These are phyloP conservation scores for Orius laevigatus DNA, from an alignment of 1,140 invertebrate genomes.

Conservation along the genomic window DNA sequence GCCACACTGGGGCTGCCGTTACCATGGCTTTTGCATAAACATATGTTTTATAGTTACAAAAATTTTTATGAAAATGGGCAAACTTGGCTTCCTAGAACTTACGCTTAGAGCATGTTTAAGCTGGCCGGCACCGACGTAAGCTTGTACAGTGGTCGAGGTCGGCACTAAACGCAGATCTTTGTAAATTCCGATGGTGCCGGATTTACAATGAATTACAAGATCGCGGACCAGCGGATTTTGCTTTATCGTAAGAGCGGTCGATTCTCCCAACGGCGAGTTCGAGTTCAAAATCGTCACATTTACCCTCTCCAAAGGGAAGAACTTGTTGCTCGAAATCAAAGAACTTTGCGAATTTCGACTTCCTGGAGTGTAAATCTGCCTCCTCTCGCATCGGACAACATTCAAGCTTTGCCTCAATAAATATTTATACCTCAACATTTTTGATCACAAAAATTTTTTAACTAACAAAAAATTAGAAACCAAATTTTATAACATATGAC, in stretches of 20 bases:
- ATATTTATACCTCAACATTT: too few species aligned
- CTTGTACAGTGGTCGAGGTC: neutral
- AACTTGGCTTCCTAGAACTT: neutral
- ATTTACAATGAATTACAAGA: neutral
- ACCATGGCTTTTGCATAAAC: too few species aligned
- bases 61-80: neutral
- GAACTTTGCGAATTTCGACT: too few species aligned
- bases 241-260: neutral
- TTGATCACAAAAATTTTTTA: too few species aligned
- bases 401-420: too few species aligned
- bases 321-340: too few species aligned
- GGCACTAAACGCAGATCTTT: slow-evolving; percentile 14
- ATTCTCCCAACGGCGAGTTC: neutral
- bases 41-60: too few species aligned
- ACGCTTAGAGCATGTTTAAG: slow-evolving; percentile 13
- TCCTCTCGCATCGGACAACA: too few species aligned
- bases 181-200: neutral
- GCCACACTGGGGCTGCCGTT: too few species aligned
- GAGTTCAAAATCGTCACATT: slow-evolving; percentile 1
- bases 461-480: too few species aligned
- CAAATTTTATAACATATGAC: too few species aligned
- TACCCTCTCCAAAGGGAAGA: neutral
- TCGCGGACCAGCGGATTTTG: neutral
- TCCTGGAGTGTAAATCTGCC: too few species aligned
- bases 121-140: slow-evolving; percentile 11